Evolutionary conservation across 2,797 vertebrate genomes (phyloP).

Genomic region (Megalops cyprinoides): DNA sequence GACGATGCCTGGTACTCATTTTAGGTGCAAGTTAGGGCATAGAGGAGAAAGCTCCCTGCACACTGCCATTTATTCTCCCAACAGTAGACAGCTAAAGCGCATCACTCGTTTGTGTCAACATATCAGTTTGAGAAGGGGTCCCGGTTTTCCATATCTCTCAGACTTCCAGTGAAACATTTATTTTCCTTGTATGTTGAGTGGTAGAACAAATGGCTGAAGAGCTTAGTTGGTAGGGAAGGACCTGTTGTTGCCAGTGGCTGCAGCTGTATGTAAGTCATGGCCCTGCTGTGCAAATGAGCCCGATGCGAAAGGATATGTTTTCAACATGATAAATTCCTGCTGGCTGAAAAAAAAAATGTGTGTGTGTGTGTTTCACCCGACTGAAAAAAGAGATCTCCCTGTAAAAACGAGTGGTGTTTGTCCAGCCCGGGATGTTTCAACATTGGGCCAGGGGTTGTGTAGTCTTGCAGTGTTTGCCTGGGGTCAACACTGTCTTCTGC

Average conservation of each 20-base stretch:
- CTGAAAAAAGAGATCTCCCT: constrained; percentile 34
- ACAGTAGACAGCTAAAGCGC: not conserved
- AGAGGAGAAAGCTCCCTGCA: not conserved
- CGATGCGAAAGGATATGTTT: constrained; percentile 42
- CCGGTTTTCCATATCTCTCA: not conserved
- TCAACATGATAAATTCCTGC: constrained; percentile 48
- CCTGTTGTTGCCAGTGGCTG: constrained; percentile 11
- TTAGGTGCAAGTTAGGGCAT: constrained; percentile 16
- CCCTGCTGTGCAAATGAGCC: constrained; percentile 5
- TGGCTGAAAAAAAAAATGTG: constrained; percentile 27
- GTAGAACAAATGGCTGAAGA: constrained; percentile 14
- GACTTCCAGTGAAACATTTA: constrained; percentile 13
- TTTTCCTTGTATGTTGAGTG: not conserved
- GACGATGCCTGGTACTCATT: not conserved
- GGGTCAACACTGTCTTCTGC: constrained; percentile 45
- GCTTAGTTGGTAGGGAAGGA: not conserved
- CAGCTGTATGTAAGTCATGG: not conserved
- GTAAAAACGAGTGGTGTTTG: constrained; percentile 50
- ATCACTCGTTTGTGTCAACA: constrained; percentile 20
- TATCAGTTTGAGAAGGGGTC: constrained; percentile 12
- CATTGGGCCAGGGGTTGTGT: constrained; percentile 24
- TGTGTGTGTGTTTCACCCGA: constrained; percentile 22
- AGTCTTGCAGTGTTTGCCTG: constrained; percentile 38
- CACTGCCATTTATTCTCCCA: not conserved
- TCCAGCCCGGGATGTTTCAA: constrained; percentile 33